Evolutionary conservation across 2,113 vertebrate species (phyloP).

Genomic region (Ceyx margarethae): DNA sequence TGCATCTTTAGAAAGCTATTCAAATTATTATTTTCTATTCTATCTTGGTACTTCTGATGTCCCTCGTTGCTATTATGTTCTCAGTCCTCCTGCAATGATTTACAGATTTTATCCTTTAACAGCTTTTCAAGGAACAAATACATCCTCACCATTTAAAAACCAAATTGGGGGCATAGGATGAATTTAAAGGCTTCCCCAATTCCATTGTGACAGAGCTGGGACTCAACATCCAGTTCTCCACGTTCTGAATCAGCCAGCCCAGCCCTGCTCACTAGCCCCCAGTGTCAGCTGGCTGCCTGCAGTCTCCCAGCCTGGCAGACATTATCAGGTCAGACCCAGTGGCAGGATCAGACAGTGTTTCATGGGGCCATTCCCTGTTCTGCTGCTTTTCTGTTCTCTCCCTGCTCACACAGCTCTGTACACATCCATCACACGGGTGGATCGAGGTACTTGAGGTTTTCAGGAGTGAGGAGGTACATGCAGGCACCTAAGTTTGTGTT

Average conservation of each 20-base stretch:
- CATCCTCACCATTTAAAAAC: background rate
- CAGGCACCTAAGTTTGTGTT: background rate
- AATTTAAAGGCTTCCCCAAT: background rate
- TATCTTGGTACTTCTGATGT: background rate
- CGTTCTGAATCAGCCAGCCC: background rate
- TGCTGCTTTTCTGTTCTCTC: background rate
- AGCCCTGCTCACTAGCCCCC: background rate
- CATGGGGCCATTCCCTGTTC: too few relatives aligned
- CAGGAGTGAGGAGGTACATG: accelerated
- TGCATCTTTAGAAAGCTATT: background rate
- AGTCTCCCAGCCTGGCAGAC: accelerated
- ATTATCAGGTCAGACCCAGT: too few relatives aligned
- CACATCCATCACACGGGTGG: background rate
- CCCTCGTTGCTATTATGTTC: background rate
- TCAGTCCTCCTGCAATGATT: background rate
- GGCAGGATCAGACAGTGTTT: background rate
- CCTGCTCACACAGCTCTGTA: background rate
- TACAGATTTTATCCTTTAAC: background rate
- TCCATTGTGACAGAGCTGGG: background rate
- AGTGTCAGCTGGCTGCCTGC: accelerated
- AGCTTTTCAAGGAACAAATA: background rate
- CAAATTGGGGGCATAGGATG: background rate
- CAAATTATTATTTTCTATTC: background rate
- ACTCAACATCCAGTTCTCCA: background rate
- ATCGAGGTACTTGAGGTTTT: background rate